Evolutionary conservation across 2,888 invertebrate genomes (phyloP), one percentile per base, ranked within the genome.

Genomic region (Amorpha juglandis): DNA sequence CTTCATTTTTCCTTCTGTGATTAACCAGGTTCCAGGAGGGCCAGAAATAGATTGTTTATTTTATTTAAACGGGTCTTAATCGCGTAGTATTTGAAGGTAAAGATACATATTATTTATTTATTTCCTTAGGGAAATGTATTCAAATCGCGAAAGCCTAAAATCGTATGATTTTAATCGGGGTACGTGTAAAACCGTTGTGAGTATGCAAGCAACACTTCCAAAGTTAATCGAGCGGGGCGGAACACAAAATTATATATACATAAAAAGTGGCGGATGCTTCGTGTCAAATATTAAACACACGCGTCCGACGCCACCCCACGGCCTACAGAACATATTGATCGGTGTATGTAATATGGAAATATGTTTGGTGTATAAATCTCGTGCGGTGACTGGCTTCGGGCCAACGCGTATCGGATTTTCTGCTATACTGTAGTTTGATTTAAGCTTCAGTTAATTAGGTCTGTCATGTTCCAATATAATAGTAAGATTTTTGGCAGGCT

Each of bases 321-420:
- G 27, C 27, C 27, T 4, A 27, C 14, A 38, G 52, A 42, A 38
- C 38, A 47, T 66, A 66, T 66, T 63, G 66, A 66, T 66, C 66
- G 63, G 63, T 21, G 42, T 14, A 21, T 52, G 62, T 50, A 62
- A 47, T 81, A 81, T 84, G 82, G 78, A 81, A 82, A 83, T 84
- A 80, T 78, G 78, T 74, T 72, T 67, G 74, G 70, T 74, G 79
- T 80, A 89, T 89, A 87, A 88, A 90, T 89, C 87, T 83, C 71
- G 71, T 75, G 83, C 74, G 84, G 85, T 75, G 78, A 66, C 82
- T 89, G 91, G 91, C 87, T 58, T 50, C 38, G 63, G 27, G 87
- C 90, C 90, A 90, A 70, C 76, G 73, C 62, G 50, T 72, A 67
- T 64, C 69, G 74, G 68, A 74, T 71, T 71, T 70, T 71, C 73